Evolutionary conservation across 1,140 invertebrate genomes (phyloP), one percentile per base, ranked within the genome.

Genomic region (Macrosteles quadrilineatus): DNA sequence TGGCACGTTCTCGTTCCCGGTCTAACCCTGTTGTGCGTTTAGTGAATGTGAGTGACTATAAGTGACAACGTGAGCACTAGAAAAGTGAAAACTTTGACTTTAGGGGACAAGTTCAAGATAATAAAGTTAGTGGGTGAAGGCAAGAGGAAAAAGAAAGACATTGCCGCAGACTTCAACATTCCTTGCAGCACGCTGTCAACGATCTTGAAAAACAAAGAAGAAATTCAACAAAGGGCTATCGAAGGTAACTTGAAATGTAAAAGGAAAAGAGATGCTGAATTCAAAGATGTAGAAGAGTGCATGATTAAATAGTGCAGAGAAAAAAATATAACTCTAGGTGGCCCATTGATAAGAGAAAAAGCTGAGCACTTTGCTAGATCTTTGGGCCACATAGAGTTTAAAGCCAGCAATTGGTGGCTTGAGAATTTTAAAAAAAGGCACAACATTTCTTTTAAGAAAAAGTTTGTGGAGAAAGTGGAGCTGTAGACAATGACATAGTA

Each of bases 231-330:
- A 36, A 36, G 32, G 32, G 32, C 32, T 36, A 36, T 36, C 32
- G 32, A 36, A 36, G 32, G 32, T 36, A 36, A 36, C 32, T 36
- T 36, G 14, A 36, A 36, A 36, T 36, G 32, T 36, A 36, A 36
- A 36, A 36, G 14, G 32, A 36, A 36, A 36, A 50, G 47, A 50
- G n/a, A 50, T 50, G 47, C n/a, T 50, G 47, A 50, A 50, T 50
- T 50, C n/a, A 50, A 50, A 50, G 47, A 50, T 50, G 47, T 50
- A 19, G 47, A 50, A 50, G 47, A 50, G 47, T 50, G 47, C 47
- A 50, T 50, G 47, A 50, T 50, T 50, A 50, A 40, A 40, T 40
- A 40, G 36, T 9, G 6, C 6, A 40, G 6, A n/a, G n/a, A n/a
- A n/a, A n/a, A n/a, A n/a, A n/a, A n/a, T n/a, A n/a, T n/a, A n/a